Evolutionary conservation across 2,888 invertebrate genomes (phyloP), one percentile per base, ranked within the genome.

Genomic region (Ganaspis brasiliensis): DNA sequence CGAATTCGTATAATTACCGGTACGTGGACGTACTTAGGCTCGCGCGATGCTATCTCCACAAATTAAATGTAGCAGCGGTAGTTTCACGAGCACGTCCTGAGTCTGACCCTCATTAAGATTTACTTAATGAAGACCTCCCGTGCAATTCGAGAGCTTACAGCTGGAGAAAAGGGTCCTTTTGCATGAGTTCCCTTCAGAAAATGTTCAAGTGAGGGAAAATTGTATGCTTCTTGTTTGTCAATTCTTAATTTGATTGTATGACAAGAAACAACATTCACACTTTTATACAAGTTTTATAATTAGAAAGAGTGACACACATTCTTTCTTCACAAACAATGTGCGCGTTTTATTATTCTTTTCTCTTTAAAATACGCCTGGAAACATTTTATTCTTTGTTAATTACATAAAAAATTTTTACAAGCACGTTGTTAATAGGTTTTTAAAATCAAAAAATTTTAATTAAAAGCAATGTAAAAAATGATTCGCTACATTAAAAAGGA

Each of bases 1-100:
- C 89, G 82, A 87, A 87, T 85, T 85, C 83, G 82, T 83, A 86
- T 85, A 85, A 85, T 86, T 82, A 82, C 82, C 24, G 26, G 71
- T 59, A 24, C 71, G 76, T 67, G 71, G 55, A 70, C 61, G 76
- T 73, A 74, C 73, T 76, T 81, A 77, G 74, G 75, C 63, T 74
- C 55, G 75, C 77, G 72, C 75, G 81, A 82, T 76, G 72, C 12
- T 82, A 81, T 81, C 82, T 70, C 49, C 70, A 78, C 77, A 73
- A 82, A 82, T 82, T 81, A 79, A 82, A 74, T 76, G 75, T 67
- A 72, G 35, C 40, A 19, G 37, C 57, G 24, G 24, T 49, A 74
- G 73, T 63, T 57, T 71, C 75, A 75, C 71, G 75, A 45, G 19
- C 71, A 35, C 57, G 63, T 56, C 19, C 24, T 40, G 26, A 67